Evolutionary conservation across 1,140 invertebrate genomes (phyloP), one percentile per base, ranked within the genome.

Genomic region (Drosophila sulfurigaster): DNA sequence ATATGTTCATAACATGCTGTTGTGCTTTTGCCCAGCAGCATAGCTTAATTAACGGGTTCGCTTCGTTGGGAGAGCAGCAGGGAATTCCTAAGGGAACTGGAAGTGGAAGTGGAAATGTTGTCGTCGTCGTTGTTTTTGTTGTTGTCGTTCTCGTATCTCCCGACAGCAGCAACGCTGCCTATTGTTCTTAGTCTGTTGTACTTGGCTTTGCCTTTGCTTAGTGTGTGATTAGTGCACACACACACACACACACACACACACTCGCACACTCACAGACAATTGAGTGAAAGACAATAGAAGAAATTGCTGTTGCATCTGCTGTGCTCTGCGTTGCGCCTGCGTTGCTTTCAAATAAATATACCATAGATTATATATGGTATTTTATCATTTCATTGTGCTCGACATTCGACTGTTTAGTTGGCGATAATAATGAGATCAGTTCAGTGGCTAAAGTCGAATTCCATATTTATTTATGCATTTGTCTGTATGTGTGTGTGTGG

Each of bases 381-480:
- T 83, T 70, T 70, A 74, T 63, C 62, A 78, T 46, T 62, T 57
- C 32, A 69, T 71, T 51, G 59, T 41, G 25, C 16, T 41, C 7
- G 20, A 32, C 41, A 57, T 38, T 28, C n/a, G 54, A 16, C 8
- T 74, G 54, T 62, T 62, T 78, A 62, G 48, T 35, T 28, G 20
- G 56, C 64, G 59, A 72, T 64, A 80, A 77, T 68, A 78, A 72
- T 63, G 58, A 63, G 85, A 81, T 85, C 70, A 75, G 74, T 78
- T 78, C 78, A 81, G 65, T 66, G 82, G 58, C 78, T 75, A 86
- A 86, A 86, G 78, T 85, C 63, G 70, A 71, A 54, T 78, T 66
- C 41, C 60, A 56, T 25, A 30, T 20, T 51, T 43, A 49, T 10
- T n/a, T n/a, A 15, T 25, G 51, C 20, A 16, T 16, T 15, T 28